Percentiles rank a stretch among this genome's conserved stretches.
Conservation (phyloP, 92 coral and sea anemone genomes). For the Blastomussa wellsi region DNA sequence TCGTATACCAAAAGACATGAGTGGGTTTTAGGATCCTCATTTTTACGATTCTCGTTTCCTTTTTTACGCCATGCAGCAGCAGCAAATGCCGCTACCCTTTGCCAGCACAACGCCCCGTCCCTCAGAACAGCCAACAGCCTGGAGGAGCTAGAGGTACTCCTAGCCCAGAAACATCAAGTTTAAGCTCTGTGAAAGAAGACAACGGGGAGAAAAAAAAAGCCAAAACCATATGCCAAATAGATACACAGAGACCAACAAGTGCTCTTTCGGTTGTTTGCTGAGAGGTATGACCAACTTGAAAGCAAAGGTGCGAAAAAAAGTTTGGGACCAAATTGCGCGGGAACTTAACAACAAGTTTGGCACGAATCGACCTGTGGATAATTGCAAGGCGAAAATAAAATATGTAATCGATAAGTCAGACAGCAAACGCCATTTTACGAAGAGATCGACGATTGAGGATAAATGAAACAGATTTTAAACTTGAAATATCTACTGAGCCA, state of each 20-base stretch:
- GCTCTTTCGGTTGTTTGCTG: conserved; percentile 54
- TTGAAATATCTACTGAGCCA: too few species aligned
- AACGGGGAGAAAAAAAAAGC: conserved; percentile 8
- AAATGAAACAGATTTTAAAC: too few species aligned
- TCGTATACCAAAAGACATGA: conserved; percentile 19
- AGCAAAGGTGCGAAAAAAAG: conserved; percentile 64
- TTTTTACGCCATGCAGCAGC: conserved; percentile 8
- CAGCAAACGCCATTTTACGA: too few species aligned
- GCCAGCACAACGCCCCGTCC: too few species aligned
- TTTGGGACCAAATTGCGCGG: conserved; percentile 45
- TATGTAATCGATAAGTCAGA: too few species aligned
- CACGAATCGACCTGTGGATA: conserved; percentile 44
- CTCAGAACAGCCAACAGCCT: too few species aligned
- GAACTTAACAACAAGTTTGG: conserved; percentile 42
- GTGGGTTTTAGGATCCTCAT: conserved; percentile 25
- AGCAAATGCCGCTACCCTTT: background rate
- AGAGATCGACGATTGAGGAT: too few species aligned
- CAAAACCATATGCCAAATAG: conserved; percentile 46
- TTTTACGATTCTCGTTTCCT: conserved; percentile 8
- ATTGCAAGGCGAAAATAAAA: conserved; percentile 56
- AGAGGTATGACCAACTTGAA: conserved; percentile 49
- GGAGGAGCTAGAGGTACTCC: conserved; percentile 5
- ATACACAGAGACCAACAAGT: conserved; percentile 42
- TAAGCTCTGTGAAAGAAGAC: conserved; percentile 17
- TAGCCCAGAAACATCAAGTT: conserved; percentile 12